phyloP scores from a whole-genome alignment of 2,113 vertebrate species.

The Hyperoodon ampullatus region DNA sequence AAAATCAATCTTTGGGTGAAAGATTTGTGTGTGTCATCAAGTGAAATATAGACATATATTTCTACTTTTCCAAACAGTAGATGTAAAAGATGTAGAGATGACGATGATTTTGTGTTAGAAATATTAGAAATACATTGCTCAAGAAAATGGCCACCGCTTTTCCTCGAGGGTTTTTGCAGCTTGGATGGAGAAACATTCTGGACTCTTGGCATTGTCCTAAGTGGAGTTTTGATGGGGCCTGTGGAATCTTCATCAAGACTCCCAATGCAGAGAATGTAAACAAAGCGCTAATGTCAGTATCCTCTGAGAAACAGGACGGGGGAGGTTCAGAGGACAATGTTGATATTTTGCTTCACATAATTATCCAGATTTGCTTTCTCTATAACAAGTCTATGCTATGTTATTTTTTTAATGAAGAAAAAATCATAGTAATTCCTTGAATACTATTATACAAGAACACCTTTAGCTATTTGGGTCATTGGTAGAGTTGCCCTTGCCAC shows the following conservation, averaged over 20 bases:
- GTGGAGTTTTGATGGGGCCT: background rate
- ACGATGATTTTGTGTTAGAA: rapidly evolving
- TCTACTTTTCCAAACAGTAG: background rate
- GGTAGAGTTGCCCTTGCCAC: background rate
- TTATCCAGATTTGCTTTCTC: background rate
- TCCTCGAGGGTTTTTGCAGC: background rate
- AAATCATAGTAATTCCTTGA: background rate
- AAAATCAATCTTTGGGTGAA: background rate
- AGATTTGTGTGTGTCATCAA: background rate
- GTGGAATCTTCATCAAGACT: background rate
- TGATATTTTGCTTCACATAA: background rate
- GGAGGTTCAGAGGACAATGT: background rate
- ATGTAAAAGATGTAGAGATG: background rate
- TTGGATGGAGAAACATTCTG: rapidly evolving
- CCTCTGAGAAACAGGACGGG: background rate
- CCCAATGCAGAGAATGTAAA: background rate
- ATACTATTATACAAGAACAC: background rate
- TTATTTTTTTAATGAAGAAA: background rate
- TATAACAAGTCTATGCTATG: background rate
- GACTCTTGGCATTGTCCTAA: background rate
- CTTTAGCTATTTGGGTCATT: too few species aligned
- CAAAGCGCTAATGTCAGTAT: rapidly evolving
- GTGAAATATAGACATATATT: rapidly evolving
- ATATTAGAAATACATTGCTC: background rate
- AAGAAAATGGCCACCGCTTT: rapidly evolving